A percentile compares a stretch with the other conserved stretches of the same genome.
Evolutionary conservation across 2,888 invertebrate species (phyloP).

Genomic region (Dexiosoma caninum): DNA sequence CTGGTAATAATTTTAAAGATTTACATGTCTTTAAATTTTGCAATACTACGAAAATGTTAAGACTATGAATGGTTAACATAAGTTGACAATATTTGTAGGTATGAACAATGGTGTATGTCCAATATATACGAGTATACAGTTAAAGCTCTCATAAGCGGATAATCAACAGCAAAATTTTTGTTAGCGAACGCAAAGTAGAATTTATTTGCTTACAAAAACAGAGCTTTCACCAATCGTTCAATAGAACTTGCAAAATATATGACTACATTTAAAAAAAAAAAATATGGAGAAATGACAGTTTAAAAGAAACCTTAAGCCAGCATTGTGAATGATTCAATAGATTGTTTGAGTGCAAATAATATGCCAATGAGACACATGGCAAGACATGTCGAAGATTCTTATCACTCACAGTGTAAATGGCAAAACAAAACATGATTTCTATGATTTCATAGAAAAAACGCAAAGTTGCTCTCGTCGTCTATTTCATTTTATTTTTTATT

Average conservation of each 20-base stretch:
- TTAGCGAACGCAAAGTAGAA: no score
- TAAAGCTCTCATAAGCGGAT: no score
- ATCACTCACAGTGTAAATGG: constrained; percentile 56
- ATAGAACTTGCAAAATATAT: constrained; percentile 29
- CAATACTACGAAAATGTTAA: not conserved
- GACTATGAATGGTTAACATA: not conserved
- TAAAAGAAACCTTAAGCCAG: not conserved
- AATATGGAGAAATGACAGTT: not conserved
- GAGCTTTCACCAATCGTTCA: no score
- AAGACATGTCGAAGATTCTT: constrained; percentile 48
- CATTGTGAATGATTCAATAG: constrained; percentile 22
- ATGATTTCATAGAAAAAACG: not conserved
- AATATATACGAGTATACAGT: not conserved
- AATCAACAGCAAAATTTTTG: no score
- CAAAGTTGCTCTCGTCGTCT: not conserved
- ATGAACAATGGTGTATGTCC: not conserved
- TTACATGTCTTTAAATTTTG: constrained; percentile 11
- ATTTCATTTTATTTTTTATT: not conserved
- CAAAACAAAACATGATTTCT: constrained; percentile 48
- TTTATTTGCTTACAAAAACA: no score
- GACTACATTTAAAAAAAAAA: not conserved
- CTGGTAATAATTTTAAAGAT: constrained; percentile 51
- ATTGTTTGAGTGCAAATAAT: constrained; percentile 33
- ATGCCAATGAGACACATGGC: constrained; percentile 21
- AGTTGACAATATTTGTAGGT: not conserved